Evolutionary conservation across 2,113 vertebrate species (phyloP).

Genomic region (Dipodomys merriami): DNA sequence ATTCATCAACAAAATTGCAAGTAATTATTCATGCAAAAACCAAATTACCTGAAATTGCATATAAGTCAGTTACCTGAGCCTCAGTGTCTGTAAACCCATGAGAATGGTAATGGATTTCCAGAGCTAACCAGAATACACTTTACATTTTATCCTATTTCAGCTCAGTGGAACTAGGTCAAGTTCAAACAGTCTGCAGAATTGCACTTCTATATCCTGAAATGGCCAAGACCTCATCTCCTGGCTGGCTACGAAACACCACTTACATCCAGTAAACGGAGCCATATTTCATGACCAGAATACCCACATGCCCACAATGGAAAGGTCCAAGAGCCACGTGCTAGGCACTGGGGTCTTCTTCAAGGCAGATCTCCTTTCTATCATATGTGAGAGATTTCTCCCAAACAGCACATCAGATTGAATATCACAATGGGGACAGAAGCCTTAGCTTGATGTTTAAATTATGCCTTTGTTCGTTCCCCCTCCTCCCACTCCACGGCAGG

Average conservation of each 20-base stretch:
- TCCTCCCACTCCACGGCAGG: too few relatives aligned
- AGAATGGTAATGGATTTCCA: constrained; percentile 14
- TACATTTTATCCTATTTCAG: constrained; percentile 55
- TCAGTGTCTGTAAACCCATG: constrained; percentile 61
- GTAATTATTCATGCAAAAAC: constrained; percentile 20
- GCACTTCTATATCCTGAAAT: constrained; percentile 28
- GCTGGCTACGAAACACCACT: constrained; percentile 58
- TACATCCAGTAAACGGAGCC: constrained; percentile 53
- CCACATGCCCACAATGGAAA: constrained; percentile 17
- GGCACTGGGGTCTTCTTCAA: constrained; percentile 66
- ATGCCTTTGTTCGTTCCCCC: not conserved
- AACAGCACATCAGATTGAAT: constrained; percentile 71
- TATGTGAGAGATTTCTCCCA: constrained; percentile 56
- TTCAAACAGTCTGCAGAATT: constrained; percentile 56
- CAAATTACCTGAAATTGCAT: constrained; percentile 66
- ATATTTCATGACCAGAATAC: constrained; percentile 58
- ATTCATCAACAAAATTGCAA: constrained; percentile 59
- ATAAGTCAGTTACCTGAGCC: constrained; percentile 51
- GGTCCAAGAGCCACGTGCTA: constrained; percentile 27
- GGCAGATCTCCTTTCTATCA: constrained; percentile 51
- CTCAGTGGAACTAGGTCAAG: constrained; percentile 19
- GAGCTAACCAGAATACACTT: constrained; percentile 27
- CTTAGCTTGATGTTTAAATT: constrained; percentile 28
- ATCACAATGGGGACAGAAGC: constrained; percentile 69
- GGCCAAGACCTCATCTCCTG: constrained; percentile 30